A percentile compares a stretch with the other conserved stretches of the same genome.
Conservation (phyloP, 64 coral and sea anemone genomes). For the Dendronephthya gigantea region DNA sequence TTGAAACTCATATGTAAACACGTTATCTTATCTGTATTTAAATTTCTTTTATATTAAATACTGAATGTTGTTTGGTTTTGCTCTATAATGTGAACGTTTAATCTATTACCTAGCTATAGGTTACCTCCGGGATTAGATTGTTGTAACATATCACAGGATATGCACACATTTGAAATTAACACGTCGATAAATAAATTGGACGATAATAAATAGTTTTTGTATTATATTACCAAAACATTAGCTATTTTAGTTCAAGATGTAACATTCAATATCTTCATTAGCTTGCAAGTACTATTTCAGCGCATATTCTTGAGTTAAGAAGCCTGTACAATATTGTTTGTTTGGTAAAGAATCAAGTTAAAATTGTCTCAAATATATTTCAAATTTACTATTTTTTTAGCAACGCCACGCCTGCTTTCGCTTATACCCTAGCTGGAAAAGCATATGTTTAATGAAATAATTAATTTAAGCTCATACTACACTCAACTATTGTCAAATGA, state of each 20-base stretch:
- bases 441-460: not conserved
- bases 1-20: not conserved
- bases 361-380: not conserved
- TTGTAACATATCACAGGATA: not conserved
- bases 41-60: not conserved
- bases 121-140: not conserved
- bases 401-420: not conserved
- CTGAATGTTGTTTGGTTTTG: not conserved
- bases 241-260: too few species aligned
- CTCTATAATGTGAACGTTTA: not conserved
- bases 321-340: not conserved
- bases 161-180: not conserved
- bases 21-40: not conserved
- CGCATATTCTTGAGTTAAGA: too few species aligned
- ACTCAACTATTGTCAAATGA: not conserved
- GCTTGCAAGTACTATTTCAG: too few species aligned
- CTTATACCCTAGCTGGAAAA: not conserved
- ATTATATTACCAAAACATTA: too few species aligned
- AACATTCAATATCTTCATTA: too few species aligned
- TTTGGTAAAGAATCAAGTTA: not conserved
- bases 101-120: not conserved
- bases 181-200: too few species aligned
- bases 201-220: too few species aligned
- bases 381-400: too few species aligned
- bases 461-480: not conserved